These are phyloP conservation scores for Hypomecis punctinalis DNA, from an alignment of 2,888 invertebrate species.

Conservation along the genomic window DNA sequence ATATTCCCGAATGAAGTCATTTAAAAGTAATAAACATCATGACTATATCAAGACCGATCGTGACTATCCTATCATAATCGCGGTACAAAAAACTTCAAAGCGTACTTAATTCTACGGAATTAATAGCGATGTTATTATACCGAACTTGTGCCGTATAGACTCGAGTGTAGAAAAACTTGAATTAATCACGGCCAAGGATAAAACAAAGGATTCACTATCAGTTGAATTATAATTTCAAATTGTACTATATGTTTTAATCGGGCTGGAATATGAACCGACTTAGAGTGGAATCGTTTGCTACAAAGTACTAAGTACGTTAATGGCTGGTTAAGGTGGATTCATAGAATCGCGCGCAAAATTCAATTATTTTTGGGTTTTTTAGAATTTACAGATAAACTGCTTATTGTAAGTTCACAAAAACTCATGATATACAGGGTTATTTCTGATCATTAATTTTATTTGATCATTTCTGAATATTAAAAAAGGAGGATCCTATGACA, in stretches of 20 bases:
- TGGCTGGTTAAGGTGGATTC: too few species aligned
- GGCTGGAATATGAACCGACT: constrained; percentile 8
- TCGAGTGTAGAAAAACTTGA: constrained; percentile 4
- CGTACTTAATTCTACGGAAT: constrained; percentile 1
- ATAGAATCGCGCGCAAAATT: too few species aligned
- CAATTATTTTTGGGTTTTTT: too few species aligned
- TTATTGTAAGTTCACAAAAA: too few species aligned
- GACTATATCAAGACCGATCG: background rate
- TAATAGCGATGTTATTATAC: constrained; percentile 13
- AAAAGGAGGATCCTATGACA: too few species aligned
- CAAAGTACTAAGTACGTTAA: too few species aligned
- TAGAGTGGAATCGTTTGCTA: background rate
- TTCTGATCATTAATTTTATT: too few species aligned
- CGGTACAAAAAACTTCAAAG: constrained; percentile 1
- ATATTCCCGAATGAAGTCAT: background rate
- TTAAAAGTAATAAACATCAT: constrained; percentile 2
- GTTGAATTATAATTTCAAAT: constrained; percentile 31
- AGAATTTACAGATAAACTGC: too few species aligned
- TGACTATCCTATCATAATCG: constrained; percentile 3
- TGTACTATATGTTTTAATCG: background rate
- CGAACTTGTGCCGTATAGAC: background rate
- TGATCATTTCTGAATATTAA: too few species aligned
- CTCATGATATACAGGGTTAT: too few species aligned
- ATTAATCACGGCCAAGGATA: constrained; percentile 10
- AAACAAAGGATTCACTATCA: constrained; percentile 22